phyloP scores from a whole-genome alignment of 2,797 vertebrate species.

The Streptopelia turtur region DNA sequence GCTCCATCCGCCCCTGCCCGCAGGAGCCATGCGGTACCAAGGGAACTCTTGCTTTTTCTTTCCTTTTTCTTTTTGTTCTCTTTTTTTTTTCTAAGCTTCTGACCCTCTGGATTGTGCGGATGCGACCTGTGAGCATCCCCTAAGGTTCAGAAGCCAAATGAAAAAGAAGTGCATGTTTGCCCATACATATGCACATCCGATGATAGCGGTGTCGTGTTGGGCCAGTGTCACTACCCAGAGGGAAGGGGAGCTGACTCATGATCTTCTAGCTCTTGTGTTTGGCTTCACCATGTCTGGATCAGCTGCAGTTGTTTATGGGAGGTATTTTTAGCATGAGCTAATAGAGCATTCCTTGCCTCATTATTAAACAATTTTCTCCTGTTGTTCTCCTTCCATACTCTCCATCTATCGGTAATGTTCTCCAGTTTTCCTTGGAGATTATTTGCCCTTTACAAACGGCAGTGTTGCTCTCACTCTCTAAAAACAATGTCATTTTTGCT shows the following conservation, averaged over 20 bases:
- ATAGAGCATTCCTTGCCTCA: background rate
- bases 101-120: background rate
- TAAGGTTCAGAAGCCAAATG: background rate
- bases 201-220: background rate
- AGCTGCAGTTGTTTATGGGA: background rate
- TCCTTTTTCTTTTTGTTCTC: background rate
- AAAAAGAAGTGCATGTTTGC: background rate
- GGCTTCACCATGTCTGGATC: background rate
- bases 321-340: background rate
- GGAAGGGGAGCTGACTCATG: background rate
- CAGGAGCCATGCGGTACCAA: background rate
- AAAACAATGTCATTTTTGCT: background rate
- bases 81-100: background rate
- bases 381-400: background rate
- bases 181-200: background rate
- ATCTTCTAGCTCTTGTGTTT: background rate
- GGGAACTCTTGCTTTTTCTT: background rate
- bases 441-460: conserved; percentile 21
- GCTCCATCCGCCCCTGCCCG: background rate
- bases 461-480: background rate
- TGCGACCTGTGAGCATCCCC: background rate
- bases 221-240: background rate
- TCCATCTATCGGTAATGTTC: background rate
- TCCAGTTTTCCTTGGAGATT: background rate
- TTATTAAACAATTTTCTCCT: background rate